Percentiles rank a stretch among this genome's conserved stretches.
Conservation (phyloP, 2,888 invertebrate species). For the Lepetodrilus schrolli region DNA sequence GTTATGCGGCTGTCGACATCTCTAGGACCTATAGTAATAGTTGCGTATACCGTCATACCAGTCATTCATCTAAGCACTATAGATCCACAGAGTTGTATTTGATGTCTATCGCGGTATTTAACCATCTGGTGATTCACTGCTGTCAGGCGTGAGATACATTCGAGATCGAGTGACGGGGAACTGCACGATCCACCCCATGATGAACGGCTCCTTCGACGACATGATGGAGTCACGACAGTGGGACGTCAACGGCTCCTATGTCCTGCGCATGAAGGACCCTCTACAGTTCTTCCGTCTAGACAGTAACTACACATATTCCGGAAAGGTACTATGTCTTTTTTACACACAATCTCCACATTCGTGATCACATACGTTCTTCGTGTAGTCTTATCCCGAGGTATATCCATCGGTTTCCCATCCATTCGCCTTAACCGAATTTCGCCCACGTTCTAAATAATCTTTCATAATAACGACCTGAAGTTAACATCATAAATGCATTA, state of each 20-base stretch:
- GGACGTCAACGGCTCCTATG: conserved; percentile 47
- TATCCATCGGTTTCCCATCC: too few relatives aligned
- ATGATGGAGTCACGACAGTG: conserved; percentile 40
- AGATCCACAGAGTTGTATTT: neutral
- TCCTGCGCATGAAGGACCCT: conserved; percentile 50
- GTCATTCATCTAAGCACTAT: neutral
- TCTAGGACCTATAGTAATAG: too few relatives aligned
- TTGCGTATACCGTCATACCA: neutral
- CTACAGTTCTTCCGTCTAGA: conserved; percentile 49
- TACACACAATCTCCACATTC: too few relatives aligned
- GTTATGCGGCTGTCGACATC: too few relatives aligned
- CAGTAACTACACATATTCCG: conserved; percentile 58
- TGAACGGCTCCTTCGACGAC: conserved; percentile 47
- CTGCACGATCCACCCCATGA: conserved; percentile 52
- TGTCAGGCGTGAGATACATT: conserved; percentile 65
- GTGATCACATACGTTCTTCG: too few relatives aligned
- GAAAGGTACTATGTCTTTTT: too few relatives aligned
- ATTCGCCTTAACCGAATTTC: too few relatives aligned
- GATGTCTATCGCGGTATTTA: neutral
- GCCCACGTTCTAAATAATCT: too few relatives aligned
- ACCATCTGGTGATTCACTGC: neutral
- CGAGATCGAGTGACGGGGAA: conserved; percentile 55
- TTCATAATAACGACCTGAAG: too few relatives aligned
- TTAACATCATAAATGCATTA: too few relatives aligned
- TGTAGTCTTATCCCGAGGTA: too few relatives aligned